These are phyloP conservation scores for Horisme vitalbata DNA, from an alignment of 2,888 invertebrate genomes.

Conservation along the genomic window DNA sequence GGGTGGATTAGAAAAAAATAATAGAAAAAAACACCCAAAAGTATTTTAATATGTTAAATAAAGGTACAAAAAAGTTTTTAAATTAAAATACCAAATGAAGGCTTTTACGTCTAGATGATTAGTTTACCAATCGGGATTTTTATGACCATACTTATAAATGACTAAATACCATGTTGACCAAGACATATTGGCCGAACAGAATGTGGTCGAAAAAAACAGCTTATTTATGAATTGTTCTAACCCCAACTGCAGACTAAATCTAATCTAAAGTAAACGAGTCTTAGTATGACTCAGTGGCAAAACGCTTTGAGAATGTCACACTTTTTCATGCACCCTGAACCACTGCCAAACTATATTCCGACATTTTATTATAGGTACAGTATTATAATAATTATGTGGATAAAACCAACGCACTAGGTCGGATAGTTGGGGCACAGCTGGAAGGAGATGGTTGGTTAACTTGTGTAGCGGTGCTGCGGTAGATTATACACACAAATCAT, in stretches of 20 bases:
- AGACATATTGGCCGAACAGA: too few relatives aligned
- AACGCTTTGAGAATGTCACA: conserved; percentile 39
- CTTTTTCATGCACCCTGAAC: conserved; percentile 44
- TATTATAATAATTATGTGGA: conserved; percentile 46
- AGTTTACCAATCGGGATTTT: too few relatives aligned
- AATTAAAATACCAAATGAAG: too few relatives aligned
- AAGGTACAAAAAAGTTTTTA: too few relatives aligned
- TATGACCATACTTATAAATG: too few relatives aligned
- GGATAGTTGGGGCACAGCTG: conserved; percentile 27
- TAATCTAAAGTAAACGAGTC: conserved; percentile 1
- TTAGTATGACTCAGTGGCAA: conserved; percentile 40
- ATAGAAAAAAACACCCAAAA: too few relatives aligned
- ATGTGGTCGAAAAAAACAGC: too few relatives aligned
- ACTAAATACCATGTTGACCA: too few relatives aligned
- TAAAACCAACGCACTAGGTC: conserved; percentile 30
- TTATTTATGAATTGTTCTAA: neutral
- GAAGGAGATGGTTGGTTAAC: conserved; percentile 1
- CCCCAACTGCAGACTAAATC: neutral
- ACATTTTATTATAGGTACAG: conserved; percentile 42
- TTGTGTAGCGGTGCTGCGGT: neutral
- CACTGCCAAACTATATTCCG: conserved; percentile 44
- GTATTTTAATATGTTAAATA: too few relatives aligned
- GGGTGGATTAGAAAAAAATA: too few relatives aligned
- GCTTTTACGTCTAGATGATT: too few relatives aligned
- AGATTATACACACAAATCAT: too few relatives aligned